phyloP scores from a whole-genome alignment of 2,888 invertebrate genomes.

The Oxystoma pomonae region DNA sequence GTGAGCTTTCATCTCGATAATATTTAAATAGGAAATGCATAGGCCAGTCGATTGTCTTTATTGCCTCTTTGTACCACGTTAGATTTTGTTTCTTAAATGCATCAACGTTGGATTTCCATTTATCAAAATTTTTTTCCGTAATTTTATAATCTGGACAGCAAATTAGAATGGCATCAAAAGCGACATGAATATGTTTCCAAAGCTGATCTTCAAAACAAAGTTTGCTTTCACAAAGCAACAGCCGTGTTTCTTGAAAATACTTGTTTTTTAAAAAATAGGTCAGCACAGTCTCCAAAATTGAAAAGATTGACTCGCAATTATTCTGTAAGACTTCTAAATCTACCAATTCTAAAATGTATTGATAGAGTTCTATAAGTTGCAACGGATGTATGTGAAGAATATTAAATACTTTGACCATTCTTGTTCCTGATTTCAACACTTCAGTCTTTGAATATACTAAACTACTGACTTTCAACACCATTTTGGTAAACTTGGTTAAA shows the following conservation, averaged over 20 bases:
- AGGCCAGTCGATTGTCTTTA: neutral
- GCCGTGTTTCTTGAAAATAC: neutral
- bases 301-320: neutral
- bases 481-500: neutral
- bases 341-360: neutral
- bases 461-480: neutral
- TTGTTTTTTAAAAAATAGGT: neutral
- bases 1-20: neutral
- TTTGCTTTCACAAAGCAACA: neutral
- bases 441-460: neutral
- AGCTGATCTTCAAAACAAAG: neutral
- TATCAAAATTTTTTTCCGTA: neutral
- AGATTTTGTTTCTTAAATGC: neutral
- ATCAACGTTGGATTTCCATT: neutral
- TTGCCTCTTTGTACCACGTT: neutral
- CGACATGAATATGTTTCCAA: neutral
- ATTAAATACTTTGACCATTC: neutral
- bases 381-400: neutral
- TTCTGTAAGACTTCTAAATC: neutral
- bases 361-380: neutral
- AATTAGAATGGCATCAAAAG: neutral
- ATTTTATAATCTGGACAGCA: neutral
- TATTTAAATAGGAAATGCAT: neutral
- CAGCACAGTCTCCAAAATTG: neutral
- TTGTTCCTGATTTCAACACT: neutral